phyloP scores from a whole-genome alignment of 2,888 invertebrate genomes.

The Anoplius nigerrimus region DNA sequence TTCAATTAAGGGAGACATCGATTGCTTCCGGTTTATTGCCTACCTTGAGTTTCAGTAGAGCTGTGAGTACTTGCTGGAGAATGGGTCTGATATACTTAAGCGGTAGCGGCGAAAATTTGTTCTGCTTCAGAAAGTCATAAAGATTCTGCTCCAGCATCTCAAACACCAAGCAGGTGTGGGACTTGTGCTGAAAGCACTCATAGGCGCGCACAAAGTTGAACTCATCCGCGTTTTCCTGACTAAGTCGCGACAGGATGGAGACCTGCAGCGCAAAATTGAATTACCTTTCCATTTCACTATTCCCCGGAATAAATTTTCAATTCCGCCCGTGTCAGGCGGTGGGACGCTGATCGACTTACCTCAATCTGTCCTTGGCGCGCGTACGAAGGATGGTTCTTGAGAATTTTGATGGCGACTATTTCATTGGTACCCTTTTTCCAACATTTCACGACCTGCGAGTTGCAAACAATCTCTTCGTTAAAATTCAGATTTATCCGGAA shows the following conservation, averaged over 20 bases:
- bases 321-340: neutral
- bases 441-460: conserved; percentile 96
- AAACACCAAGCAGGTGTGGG: conserved; percentile 99
- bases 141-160: conserved; percentile 99
- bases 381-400: conserved; percentile 99
- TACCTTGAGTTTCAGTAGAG: conserved; percentile 93
- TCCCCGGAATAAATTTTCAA: neutral
- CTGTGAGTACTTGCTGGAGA: conserved; percentile 95
- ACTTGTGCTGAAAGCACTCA: conserved; percentile 99
- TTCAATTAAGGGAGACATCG: conserved; percentile 8
- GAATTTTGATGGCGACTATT: conserved; percentile 99
- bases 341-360: conserved; percentile 77
- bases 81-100: conserved; percentile 99
- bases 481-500: no score
- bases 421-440: conserved; percentile 99
- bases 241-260: conserved; percentile 92
- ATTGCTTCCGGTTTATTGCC: conserved; percentile 18
- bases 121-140: conserved; percentile 99
- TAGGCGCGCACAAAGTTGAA: conserved; percentile 99
- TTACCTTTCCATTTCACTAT: neutral
- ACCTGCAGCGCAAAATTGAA: conserved; percentile 76
- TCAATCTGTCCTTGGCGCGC: conserved; percentile 99
- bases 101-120: conserved; percentile 99
- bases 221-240: conserved; percentile 98
- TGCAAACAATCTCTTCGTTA: neutral